Percentiles rank a stretch among this genome's conserved stretches.
Conservation (phyloP, 2,797 vertebrate species). For the Novumbra hubbsi region DNA sequence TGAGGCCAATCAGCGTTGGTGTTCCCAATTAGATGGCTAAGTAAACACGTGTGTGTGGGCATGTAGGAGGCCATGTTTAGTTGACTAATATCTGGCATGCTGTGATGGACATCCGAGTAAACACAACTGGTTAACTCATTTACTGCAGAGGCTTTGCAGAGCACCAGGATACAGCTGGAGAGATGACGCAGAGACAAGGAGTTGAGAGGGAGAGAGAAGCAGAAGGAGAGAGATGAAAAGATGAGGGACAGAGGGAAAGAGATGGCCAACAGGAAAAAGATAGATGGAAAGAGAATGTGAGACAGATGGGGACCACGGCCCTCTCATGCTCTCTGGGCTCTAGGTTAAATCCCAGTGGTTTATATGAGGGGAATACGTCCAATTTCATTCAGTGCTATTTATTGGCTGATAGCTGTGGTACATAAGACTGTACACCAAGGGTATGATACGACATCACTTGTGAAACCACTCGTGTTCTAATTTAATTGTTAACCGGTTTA, state of each 20-base stretch:
- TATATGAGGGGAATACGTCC: too few species aligned
- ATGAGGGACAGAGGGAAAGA: not conserved
- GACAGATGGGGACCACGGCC: too few species aligned
- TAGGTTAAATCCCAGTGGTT: too few species aligned
- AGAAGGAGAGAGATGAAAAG: not conserved
- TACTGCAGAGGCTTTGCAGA: constrained; percentile 28
- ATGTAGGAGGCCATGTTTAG: not conserved
- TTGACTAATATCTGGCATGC: constrained; percentile 32
- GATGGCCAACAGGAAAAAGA: not conserved
- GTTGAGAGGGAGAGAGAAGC: constrained; percentile 5
- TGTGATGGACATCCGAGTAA: constrained; percentile 51
- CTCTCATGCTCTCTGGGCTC: too few species aligned
- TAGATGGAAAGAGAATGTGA: not conserved
- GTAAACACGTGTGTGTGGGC: not conserved
- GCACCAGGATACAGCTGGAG: constrained; percentile 1
- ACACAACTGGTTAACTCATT: constrained; percentile 31
- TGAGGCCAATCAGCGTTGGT: too few species aligned
- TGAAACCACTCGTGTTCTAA: too few species aligned
- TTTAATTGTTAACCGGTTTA: too few species aligned
- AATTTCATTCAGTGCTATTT: not conserved
- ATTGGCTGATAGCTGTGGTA: not conserved
- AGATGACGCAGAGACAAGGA: constrained; percentile 10
- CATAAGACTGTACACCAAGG: too few species aligned
- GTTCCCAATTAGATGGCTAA: too few species aligned
- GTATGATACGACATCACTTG: too few species aligned